A percentile compares a stretch with the other conserved stretches of the same genome.
Conservation (phyloP, 2,113 vertebrate genomes). For the Phylloscopus trochiloides region DNA sequence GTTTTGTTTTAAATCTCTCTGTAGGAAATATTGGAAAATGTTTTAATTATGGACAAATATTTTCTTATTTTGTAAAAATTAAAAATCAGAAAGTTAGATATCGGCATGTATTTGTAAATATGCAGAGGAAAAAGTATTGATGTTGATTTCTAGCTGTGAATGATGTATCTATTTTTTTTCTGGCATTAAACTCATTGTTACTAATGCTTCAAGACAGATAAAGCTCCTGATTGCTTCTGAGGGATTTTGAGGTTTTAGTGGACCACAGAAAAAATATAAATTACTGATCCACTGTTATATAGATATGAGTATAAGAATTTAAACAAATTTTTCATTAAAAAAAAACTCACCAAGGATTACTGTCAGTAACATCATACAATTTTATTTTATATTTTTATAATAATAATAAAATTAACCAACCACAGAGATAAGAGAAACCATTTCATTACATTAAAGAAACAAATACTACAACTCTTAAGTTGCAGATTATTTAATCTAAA, state of each 20-base stretch:
- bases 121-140: neutral
- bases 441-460: neutral
- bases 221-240: neutral
- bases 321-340: neutral
- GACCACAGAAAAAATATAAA: neutral
- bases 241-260: neutral
- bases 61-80: neutral
- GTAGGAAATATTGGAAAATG: neutral
- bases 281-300: neutral
- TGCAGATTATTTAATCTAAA: neutral
- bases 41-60: neutral
- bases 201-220: neutral
- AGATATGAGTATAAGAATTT: neutral
- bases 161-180: neutral
- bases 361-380: neutral
- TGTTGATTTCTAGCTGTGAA: neutral
- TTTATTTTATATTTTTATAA: neutral
- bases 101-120: neutral
- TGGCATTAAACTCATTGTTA: neutral
- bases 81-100: neutral
- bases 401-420: neutral
- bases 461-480: neutral
- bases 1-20: neutral
- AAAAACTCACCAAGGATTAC: neutral
- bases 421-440: neutral